Base-by-base conservation (phyloP, 2,888 invertebrate genomes). In the Tridacna crocea region DNA sequence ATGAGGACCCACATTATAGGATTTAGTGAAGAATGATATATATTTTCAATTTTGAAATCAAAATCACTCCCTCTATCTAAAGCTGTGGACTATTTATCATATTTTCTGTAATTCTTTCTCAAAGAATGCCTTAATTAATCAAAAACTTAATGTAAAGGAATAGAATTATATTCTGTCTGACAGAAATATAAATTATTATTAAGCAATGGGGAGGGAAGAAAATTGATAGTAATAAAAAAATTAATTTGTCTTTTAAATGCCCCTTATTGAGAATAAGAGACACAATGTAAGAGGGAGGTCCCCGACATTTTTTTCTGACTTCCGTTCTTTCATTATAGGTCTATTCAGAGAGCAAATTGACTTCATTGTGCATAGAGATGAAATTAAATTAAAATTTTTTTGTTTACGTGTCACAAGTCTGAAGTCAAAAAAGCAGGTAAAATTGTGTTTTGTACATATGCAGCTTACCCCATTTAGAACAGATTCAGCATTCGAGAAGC, bases 311-410 rank as follows among this genome's bases (percentile, higher is more conserved):
- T 36, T 66, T 66, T 66, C 26, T 51, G 24, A 15, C 51, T 68
- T 68, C 68, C 68, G 51, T 26, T 48, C 24, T 66, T 13, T 48
- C 12, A 70, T 70, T 70, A 47, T 24, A 61, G 51, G 22, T 26
- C 70, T 26, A 70, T 70, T 73, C 58, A 58, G 19, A 73, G 6
- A 73, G n/a, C n/a, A 73, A 73, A 60, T 58, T 73, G 73, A 60
- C 36, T 73, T 73, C 26, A 61, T 74, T 74, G 74, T 74, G 61
- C n/a, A 24, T 19, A 11, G 46, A 63, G 61, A 60, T 74, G 48
- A 75, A 77, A 78, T 82, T 78, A 75, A 78, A 78, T 82, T 63
- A 58, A 77, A 81, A 74, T 68, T 74, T 66, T 58, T 75, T 82
- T 78, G 78, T 81, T 65, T 19, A 72, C 26, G 74, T 82, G 82